Conservation (phyloP, 2,113 vertebrate species). For the Periophthalmus modestus region DNA sequence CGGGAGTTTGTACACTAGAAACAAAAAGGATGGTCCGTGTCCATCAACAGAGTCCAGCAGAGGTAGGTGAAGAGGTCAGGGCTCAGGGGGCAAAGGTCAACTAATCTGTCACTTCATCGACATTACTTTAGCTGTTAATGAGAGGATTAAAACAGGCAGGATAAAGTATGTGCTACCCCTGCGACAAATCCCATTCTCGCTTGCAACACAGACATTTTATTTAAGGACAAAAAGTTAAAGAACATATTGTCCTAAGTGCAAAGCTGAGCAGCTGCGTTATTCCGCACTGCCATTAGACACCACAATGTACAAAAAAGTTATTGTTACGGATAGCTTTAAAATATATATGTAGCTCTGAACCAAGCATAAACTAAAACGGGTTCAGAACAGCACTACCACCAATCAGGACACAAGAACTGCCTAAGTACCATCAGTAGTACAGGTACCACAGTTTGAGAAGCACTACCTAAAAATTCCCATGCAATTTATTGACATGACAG, state of each 20-base stretch:
- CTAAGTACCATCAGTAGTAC: too few species aligned
- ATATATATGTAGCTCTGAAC: background rate
- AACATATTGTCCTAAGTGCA: background rate
- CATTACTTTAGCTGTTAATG: slow-evolving; percentile 75
- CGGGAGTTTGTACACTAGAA: slow-evolving; percentile 22
- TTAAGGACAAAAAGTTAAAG: background rate
- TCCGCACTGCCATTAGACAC: background rate
- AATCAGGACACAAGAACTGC: too few species aligned
- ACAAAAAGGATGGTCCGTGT: slow-evolving; percentile 64
- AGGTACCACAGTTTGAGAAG: too few species aligned
- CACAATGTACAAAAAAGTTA: background rate
- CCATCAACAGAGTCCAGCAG: slow-evolving; percentile 56
- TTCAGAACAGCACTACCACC: too few species aligned
- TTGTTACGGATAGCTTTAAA: background rate
- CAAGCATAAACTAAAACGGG: too few species aligned
- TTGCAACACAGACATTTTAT: background rate
- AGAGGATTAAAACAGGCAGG: slow-evolving; percentile 69
- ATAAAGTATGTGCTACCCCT: slow-evolving; percentile 40
- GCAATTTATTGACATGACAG: background rate
- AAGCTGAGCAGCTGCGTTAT: background rate
- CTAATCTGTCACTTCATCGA: slow-evolving; percentile 73
- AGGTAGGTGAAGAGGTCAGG: slow-evolving; percentile 63
- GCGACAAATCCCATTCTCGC: slow-evolving; percentile 3
- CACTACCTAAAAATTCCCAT: too few species aligned
- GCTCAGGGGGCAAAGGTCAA: slow-evolving; percentile 63